Percentiles rank a stretch among this genome's conserved stretches.
These are phyloP conservation scores for Microtus montanus DNA, from an alignment of 2,113 vertebrate species.

Conservation along the genomic window DNA sequence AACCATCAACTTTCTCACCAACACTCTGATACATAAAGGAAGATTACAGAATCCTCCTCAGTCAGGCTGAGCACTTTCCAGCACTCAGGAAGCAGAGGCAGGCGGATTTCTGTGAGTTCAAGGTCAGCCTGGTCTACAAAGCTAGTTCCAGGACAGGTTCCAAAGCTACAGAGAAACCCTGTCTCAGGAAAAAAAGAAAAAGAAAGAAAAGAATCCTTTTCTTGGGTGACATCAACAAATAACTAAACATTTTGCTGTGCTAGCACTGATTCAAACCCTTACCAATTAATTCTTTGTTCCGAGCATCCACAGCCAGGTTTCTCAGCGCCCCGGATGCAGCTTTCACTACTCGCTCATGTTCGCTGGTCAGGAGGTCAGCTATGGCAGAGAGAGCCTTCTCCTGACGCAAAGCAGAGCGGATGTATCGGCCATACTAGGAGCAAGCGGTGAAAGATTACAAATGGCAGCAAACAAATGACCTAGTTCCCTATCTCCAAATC, in stretches of 20 bases:
- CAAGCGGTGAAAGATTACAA: neutral
- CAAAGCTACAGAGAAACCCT: no score
- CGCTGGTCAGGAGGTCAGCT: slow-evolving; percentile 91
- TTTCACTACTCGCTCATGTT: slow-evolving; percentile 94
- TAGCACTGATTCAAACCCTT: slow-evolving; percentile 61
- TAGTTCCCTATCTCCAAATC: neutral
- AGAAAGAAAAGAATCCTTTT: neutral
- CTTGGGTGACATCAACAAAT: neutral
- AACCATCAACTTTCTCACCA: neutral
- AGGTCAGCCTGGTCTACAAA: no score
- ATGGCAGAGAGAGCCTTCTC: slow-evolving; percentile 95
- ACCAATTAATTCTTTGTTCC: slow-evolving; percentile 96
- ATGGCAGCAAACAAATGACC: neutral
- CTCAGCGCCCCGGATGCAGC: slow-evolving; percentile 95
- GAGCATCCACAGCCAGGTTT: slow-evolving; percentile 94
- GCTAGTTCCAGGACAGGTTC: no score
- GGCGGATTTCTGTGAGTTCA: no score
- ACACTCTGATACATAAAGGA: neutral
- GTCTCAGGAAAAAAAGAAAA: no score
- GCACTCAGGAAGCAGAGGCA: no score
- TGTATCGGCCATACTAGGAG: slow-evolving; percentile 92
- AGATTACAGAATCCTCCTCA: neutral
- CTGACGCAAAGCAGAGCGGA: slow-evolving; percentile 91
- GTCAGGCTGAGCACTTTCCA: no score
- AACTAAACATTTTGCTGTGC: neutral